phyloP scores from a whole-genome alignment of 2,888 invertebrate species.

The Timandra comae region DNA sequence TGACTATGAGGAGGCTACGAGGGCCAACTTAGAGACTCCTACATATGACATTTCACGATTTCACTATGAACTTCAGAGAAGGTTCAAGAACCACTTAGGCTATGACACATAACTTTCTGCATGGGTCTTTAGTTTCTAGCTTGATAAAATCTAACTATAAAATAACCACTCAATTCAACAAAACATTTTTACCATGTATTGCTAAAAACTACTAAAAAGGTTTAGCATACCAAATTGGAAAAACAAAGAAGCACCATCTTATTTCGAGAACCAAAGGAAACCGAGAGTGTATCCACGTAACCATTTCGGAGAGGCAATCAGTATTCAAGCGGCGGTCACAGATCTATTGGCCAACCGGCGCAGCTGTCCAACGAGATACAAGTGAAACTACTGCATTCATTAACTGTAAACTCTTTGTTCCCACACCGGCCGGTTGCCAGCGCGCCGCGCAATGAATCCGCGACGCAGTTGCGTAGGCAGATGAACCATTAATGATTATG shows the following conservation, averaged over 20 bases:
- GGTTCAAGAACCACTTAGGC: too few relatives aligned
- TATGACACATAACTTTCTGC: too few relatives aligned
- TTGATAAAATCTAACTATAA: too few relatives aligned
- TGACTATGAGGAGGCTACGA: too few relatives aligned
- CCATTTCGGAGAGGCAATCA: background rate
- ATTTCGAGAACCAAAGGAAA: background rate
- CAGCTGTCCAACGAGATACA: background rate
- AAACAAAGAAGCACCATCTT: too few relatives aligned
- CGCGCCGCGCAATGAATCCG: slow-evolving; percentile 7
- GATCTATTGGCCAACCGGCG: slow-evolving; percentile 1
- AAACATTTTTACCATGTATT: too few relatives aligned
- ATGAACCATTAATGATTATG: slow-evolving; percentile 31
- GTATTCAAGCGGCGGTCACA: background rate
- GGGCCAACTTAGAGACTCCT: slow-evolving; percentile 16
- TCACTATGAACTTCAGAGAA: background rate
- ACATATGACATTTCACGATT: slow-evolving; percentile 9
- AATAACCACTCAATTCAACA: too few relatives aligned
- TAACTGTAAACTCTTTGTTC: background rate
- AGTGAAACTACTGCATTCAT: slow-evolving; percentile 1
- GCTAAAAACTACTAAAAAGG: too few relatives aligned
- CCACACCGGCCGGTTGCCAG: too few relatives aligned
- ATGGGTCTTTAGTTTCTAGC: too few relatives aligned
- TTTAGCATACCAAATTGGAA: too few relatives aligned
- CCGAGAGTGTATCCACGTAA: slow-evolving; percentile 1
- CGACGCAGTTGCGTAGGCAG: slow-evolving; percentile 35